A percentile compares a stretch with the other conserved stretches of the same genome.
phyloP scores from a whole-genome alignment of 2,888 invertebrate genomes.

The Muschampia staudingeri region DNA sequence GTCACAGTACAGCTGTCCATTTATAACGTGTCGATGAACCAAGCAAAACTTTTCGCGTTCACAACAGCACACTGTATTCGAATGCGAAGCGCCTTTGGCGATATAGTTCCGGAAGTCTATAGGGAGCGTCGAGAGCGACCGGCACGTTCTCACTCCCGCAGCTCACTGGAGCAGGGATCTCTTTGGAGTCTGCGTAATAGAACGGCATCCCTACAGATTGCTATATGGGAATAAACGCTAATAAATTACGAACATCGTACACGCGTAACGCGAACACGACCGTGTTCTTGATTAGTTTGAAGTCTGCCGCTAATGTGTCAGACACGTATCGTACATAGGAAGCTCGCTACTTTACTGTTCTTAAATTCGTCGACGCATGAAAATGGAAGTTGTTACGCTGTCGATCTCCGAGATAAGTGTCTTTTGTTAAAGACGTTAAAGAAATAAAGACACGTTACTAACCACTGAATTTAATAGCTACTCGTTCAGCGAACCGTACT shows the following conservation, averaged over 20 bases:
- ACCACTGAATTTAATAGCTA: constrained; percentile 1
- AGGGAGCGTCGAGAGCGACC: constrained; percentile 77
- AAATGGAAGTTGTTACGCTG: constrained; percentile 33
- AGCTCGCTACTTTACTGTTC: constrained; percentile 34
- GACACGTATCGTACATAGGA: constrained; percentile 54
- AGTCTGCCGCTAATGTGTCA: constrained; percentile 85
- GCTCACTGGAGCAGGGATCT: constrained; percentile 89
- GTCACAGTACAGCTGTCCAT: constrained; percentile 69
- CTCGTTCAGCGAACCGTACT: neutral
- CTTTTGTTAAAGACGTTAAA: constrained; percentile 24
- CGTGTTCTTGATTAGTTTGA: constrained; percentile 90
- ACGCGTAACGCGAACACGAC: constrained; percentile 86
- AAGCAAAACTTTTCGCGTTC: constrained; percentile 73
- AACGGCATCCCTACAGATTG: constrained; percentile 90
- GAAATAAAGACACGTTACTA: constrained; percentile 9
- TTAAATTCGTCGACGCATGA: constrained; percentile 11
- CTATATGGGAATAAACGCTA: constrained; percentile 90
- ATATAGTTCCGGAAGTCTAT: constrained; percentile 71
- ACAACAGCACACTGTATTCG: constrained; percentile 75
- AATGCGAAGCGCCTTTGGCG: constrained; percentile 72
- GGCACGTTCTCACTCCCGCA: constrained; percentile 81
- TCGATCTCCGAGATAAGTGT: constrained; percentile 21
- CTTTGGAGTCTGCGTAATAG: constrained; percentile 91
- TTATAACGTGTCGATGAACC: constrained; percentile 70
- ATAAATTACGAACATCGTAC: constrained; percentile 90